Evolutionary conservation across 2,113 vertebrate genomes (phyloP), one percentile per base, ranked within the genome.

Genomic region (Zosterops hypoxanthus): DNA sequence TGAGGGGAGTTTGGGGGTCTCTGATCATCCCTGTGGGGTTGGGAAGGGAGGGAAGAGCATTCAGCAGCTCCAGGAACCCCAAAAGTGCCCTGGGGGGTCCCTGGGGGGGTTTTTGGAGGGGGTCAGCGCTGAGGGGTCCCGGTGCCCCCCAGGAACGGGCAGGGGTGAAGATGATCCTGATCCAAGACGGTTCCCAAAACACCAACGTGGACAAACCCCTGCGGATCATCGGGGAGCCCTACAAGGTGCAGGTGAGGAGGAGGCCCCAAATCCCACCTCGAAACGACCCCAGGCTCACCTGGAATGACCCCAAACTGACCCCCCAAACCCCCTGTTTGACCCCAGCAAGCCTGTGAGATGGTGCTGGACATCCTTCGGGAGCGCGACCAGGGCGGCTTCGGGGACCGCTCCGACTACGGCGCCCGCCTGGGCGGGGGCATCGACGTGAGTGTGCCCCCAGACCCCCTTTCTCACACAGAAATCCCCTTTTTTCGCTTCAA

Each of bases 231-330:
- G 85, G 85, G 11, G 85, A 88, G 34, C 85, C 85, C 31, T 88
- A 88, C 57, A 88, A 88, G 2, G 85, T 88, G 11, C 85, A 88
- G 66, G 85, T 88, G 25, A 80, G 71, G 9, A 16, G 8, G 0
- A 36, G 36, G 36, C 34, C 55, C 18, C 25, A 5, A 17, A 68
- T 6, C 11, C 2, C 42, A 1, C 33, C 39, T 15, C 0, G 4
- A 2, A 17, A 7, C 1, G 8, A 34, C 5, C 10, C 18, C 6
- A 5, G 9, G 2, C 1, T 4, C 3, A 1, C 29, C 46, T 8
- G 18, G 8, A 39, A 11, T 2, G 2, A 9, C 12, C 20, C 31
- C 24, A 2, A 1, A 12, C 0, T 57, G 42, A 56, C 5, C 6
- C 20, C 11, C 6, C 7, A 3, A 22, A 24, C 4, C 42, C 13